A percentile compares a stretch with the other conserved stretches of the same genome.
phyloP scores from a whole-genome alignment of 2,113 vertebrate genomes.

The Climacteris rufus region DNA sequence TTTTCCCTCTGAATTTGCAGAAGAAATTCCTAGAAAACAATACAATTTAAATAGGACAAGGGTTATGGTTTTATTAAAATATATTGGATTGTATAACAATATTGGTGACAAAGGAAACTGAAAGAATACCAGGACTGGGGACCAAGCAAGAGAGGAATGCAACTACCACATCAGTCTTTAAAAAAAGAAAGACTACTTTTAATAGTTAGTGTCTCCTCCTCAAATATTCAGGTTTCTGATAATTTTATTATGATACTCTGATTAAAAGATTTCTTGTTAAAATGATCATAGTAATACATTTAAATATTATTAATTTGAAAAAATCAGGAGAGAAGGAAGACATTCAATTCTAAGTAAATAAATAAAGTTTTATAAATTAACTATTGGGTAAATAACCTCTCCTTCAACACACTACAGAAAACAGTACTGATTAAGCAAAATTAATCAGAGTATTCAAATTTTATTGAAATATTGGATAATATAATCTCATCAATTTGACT shows the following conservation, averaged over 20 bases:
- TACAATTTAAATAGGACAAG: not conserved
- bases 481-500: not conserved
- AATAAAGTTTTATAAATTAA: not conserved
- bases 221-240: not conserved
- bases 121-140: not conserved
- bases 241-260: not conserved
- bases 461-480: not conserved
- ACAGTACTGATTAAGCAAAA: not conserved
- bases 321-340: not conserved
- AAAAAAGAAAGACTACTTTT: not conserved
- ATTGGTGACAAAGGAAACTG: not conserved
- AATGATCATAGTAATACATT: not conserved
- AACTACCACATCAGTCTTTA: not conserved
- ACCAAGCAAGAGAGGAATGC: not conserved
- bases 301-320: not conserved
- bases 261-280: not conserved
- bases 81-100: not conserved
- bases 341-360: not conserved
- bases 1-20: not conserved
- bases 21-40: not conserved
- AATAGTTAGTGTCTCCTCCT: not conserved
- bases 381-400: not conserved
- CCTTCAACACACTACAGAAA: not conserved
- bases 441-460: not conserved
- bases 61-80: not conserved